phyloP scores from a whole-genome alignment of 1,140 invertebrate species.

The Sesamia nonagrioides region DNA sequence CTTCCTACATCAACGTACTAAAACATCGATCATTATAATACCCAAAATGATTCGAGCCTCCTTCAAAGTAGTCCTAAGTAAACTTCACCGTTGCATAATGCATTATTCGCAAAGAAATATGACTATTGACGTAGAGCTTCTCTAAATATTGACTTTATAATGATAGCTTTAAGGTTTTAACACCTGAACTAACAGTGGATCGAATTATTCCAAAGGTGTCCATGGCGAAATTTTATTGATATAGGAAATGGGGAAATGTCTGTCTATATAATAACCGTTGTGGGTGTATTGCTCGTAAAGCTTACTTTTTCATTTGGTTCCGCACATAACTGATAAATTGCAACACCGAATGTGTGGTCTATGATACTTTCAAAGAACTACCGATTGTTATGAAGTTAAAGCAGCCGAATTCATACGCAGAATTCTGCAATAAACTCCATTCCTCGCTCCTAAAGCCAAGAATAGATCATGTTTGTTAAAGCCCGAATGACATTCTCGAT shows the following conservation, averaged over 20 bases:
- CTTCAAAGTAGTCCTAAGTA: constrained; percentile 71
- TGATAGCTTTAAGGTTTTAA: constrained; percentile 61
- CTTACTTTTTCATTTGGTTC: neutral
- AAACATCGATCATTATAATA: constrained; percentile 25
- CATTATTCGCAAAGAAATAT: constrained; percentile 76
- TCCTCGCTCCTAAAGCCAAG: constrained; percentile 31
- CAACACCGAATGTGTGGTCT: constrained; percentile 54
- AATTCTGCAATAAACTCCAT: constrained; percentile 44
- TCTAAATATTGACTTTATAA: constrained; percentile 73
- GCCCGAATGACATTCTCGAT: constrained; percentile 48
- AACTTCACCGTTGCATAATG: constrained; percentile 76
- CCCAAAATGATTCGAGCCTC: constrained; percentile 20
- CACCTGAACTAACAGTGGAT: constrained; percentile 78
- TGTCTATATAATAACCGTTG: neutral
- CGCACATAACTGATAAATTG: constrained; percentile 33
- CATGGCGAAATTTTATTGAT: neutral
- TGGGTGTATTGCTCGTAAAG: neutral
- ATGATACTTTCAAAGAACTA: constrained; percentile 50
- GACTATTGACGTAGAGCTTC: constrained; percentile 69
- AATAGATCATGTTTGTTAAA: constrained; percentile 42
- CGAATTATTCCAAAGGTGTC: constrained; percentile 17
- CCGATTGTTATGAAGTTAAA: constrained; percentile 19
- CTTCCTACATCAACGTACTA: neutral
- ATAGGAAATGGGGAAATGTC: constrained; percentile 44
- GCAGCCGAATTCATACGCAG: constrained; percentile 24